Conservation (phyloP, 2,113 vertebrate species). For the Talpa occidentalis region DNA sequence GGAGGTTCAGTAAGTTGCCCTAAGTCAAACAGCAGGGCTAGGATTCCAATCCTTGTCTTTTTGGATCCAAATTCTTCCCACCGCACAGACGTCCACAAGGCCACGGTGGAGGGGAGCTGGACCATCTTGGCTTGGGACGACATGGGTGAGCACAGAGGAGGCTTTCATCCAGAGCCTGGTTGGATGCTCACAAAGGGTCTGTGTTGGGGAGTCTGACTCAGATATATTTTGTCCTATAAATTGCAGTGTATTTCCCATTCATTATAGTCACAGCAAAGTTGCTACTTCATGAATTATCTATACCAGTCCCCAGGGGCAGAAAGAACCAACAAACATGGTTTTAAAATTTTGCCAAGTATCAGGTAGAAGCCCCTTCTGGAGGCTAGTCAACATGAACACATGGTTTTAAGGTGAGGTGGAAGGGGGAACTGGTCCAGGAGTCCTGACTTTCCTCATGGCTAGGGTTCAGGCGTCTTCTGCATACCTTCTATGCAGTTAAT, state of each 20-base stretch:
- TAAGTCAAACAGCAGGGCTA: not conserved
- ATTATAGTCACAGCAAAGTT: slow-evolving; percentile 53
- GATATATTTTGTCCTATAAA: slow-evolving; percentile 38
- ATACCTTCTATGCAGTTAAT: not conserved
- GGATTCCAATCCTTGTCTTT: not conserved
- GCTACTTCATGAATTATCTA: slow-evolving; percentile 27
- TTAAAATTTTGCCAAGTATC: not conserved
- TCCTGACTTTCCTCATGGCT: not conserved
- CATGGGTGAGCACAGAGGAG: not conserved
- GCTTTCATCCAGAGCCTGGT: not conserved
- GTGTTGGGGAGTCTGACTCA: slow-evolving; percentile 18
- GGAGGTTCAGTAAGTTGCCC: not conserved
- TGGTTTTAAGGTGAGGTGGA: not conserved
- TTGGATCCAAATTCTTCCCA: not conserved
- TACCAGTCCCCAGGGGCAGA: not conserved
- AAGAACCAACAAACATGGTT: slow-evolving; percentile 8
- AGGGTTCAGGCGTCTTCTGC: not conserved
- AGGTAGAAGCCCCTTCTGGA: not conserved
- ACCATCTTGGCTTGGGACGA: not conserved
- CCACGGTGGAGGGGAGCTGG: not conserved
- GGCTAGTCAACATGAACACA: not conserved
- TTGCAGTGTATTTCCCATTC: not conserved
- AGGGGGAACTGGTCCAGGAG: not conserved
- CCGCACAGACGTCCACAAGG: not conserved
- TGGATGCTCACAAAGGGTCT: not conserved